Evolutionary conservation across 2,888 invertebrate genomes (phyloP).

Genomic region (Incurvaria masculella): DNA sequence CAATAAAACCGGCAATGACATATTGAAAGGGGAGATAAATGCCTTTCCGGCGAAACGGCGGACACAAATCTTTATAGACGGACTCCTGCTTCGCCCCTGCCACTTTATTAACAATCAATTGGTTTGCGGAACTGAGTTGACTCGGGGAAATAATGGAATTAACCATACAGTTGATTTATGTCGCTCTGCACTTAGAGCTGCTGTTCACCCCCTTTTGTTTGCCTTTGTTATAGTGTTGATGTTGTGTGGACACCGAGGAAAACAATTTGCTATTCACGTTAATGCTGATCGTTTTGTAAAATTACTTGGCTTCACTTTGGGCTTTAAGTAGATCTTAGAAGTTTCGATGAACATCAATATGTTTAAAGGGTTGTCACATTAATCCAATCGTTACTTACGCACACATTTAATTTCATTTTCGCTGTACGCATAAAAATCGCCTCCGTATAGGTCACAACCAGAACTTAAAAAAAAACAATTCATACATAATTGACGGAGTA

Average conservation of each 20-base stretch:
- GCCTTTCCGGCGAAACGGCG: neutral
- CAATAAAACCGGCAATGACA: slow-evolving; percentile 3
- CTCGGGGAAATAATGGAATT: slow-evolving; percentile 2
- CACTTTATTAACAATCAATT: slow-evolving; percentile 1
- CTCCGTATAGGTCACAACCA: no score
- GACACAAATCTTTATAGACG: neutral
- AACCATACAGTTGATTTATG: slow-evolving; percentile 2
- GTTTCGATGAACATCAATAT: no score
- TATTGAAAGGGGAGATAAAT: slow-evolving; percentile 3
- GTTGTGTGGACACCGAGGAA: slow-evolving; percentile 1
- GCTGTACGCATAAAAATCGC: no score
- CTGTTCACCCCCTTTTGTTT: slow-evolving; percentile 1
- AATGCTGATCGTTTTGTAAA: no score
- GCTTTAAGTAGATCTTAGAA: no score
- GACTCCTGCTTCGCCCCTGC: neutral
- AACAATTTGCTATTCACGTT: no score
- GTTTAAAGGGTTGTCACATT: no score
- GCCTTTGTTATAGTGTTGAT: slow-evolving; percentile 1
- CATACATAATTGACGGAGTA: no score
- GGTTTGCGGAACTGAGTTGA: slow-evolving; percentile 2
- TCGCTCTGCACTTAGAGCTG: neutral
- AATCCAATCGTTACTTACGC: no score
- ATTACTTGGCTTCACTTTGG: no score
- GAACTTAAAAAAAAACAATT: no score
- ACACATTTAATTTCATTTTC: no score